Percentiles rank a stretch among this genome's conserved stretches.
These are phyloP conservation scores for Betta splendens DNA, from an alignment of 2,797 vertebrate genomes.

Conservation along the genomic window DNA sequence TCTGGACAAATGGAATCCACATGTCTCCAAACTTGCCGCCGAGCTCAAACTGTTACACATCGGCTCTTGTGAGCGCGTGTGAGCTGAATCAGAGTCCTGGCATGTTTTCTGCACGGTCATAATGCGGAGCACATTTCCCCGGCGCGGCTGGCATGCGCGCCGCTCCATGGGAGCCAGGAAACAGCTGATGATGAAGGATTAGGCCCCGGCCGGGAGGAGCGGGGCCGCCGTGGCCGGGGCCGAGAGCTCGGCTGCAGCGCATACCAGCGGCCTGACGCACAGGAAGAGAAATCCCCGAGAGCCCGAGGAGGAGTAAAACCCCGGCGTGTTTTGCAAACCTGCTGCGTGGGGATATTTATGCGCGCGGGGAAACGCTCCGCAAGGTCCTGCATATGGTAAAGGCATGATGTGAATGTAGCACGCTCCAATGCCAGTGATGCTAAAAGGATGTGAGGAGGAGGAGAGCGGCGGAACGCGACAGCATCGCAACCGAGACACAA, in stretches of 20 bases:
- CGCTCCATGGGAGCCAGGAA: conserved; percentile 68
- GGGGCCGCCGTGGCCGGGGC: conserved; percentile 45
- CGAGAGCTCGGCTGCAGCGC: conserved; percentile 32
- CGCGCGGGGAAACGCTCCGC: conserved; percentile 5
- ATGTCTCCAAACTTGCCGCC: conserved; percentile 38
- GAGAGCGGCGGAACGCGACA: conserved; percentile 36
- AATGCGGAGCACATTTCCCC: conserved; percentile 80
- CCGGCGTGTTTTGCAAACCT: conserved; percentile 29
- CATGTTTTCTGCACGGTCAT: conserved; percentile 76
- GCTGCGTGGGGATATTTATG: conserved; percentile 19
- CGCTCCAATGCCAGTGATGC: conserved; percentile 20
- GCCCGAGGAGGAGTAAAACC: conserved; percentile 40
- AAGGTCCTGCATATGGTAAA: conserved; percentile 5
- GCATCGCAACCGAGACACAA: conserved; percentile 24
- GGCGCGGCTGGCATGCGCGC: conserved; percentile 66
- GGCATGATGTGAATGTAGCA: conserved; percentile 37
- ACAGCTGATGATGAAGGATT: conserved; percentile 81
- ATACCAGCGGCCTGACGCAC: conserved; percentile 75
- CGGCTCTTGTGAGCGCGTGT: conserved; percentile 25
- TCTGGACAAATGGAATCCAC: too few species aligned
- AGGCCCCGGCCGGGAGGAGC: conserved; percentile 58
- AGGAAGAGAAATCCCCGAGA: conserved; percentile 56
- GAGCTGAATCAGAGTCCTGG: conserved; percentile 56
- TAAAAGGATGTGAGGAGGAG: conserved; percentile 45
- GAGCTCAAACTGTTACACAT: conserved; percentile 47